Evolutionary conservation across 2,797 vertebrate genomes (phyloP), one percentile per base, ranked within the genome.

Genomic region (Epinephelus awoara): DNA sequence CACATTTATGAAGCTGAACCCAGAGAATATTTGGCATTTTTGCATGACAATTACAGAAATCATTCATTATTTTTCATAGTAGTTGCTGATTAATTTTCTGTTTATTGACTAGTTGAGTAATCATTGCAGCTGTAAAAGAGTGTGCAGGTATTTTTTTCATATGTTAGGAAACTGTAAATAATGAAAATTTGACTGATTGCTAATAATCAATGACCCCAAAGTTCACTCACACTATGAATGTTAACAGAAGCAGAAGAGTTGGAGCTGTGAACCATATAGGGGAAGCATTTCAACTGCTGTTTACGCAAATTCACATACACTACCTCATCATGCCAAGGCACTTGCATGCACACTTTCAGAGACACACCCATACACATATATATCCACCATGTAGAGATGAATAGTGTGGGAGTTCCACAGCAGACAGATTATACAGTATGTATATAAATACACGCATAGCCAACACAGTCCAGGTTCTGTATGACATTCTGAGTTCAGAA

Each of bases 221-320:
- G 25, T 9, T 59, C 12, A 27, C 12, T 21, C 62, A 46, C 25
- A 51, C 12, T 9, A 15, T 34, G 11, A 23, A 56, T 51, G 19
- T 27, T 40, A 12, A 59, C 51, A 4, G 49, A 59, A 61, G 3
- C 9, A 42, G 29, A 56, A 27, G 40, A 44, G 8, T 18, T 4
- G 3, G 13, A 27, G 29, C 47, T 40, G 34, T 72, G 68, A 70
- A 55, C 51, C 70, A 58, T 66, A 64, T 65, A 67, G 55, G 73
- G 72, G 23, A 79, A 76, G 55, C 44, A 51, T 71, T 74, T 67
- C 54, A 67, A 66, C 68, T 55, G 51, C 29, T 83, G 72, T 86
- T 77, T 75, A 84, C 49, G 74, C 40, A 65, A 29, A 72, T 40
- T 63, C 64, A 68, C 56, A 67, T n/a, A 57, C 71, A 80, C 57